Base-by-base conservation (phyloP, 2,888 invertebrate species). In the Adelognathus sp. region DNA sequence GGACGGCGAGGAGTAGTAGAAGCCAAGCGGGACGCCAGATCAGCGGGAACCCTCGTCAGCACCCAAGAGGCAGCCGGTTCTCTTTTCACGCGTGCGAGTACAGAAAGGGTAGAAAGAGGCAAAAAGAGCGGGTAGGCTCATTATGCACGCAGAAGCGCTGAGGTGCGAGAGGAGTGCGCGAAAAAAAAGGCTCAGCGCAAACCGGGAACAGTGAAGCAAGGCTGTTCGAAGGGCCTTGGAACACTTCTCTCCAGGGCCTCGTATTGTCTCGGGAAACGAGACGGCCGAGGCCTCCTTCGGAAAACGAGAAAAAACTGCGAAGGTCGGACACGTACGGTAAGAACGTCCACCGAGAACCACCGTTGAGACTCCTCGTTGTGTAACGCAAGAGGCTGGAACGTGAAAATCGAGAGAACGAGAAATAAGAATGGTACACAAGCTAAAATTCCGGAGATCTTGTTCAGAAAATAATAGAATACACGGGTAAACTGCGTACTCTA, bases 171-270 rank as follows among this genome's bases (percentile, higher is more conserved):
- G 18, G 39, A 18, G 16, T n/a, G n/a, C n/a, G n/a, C 16, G 39
- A 18, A 36, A 11, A 16, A 9, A 16, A 50, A 21, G 64, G 14
- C 24, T 36, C 9, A 36, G 36, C 46, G 46, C 18, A 46, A 21
- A 46, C 18, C 46, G 46, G 36, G 21, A n/a, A 50, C n/a, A 18
- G 11, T 33, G 50, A 24, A 50, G 16, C 5, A 56, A 18, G 69
- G 21, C 54, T 54, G 60, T 70, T 54, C 69, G 39, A 52, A 79
- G 67, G 79, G 77, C 76, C 63, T 64, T 75, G 80, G 73, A n/a
- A 79, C 80, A 77, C 86, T 86, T 81, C 79, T 85, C 83, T 87
- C 83, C 72, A 84, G 85, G 66, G 79, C 27, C 76, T 78, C 76
- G 82, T 81, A 86, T 85, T 85, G 85, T 87, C 82, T 85, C 67